Base-by-base conservation (phyloP, 53 echinoderm and acorn worm species). In the Echinarachnius parma region DNA sequence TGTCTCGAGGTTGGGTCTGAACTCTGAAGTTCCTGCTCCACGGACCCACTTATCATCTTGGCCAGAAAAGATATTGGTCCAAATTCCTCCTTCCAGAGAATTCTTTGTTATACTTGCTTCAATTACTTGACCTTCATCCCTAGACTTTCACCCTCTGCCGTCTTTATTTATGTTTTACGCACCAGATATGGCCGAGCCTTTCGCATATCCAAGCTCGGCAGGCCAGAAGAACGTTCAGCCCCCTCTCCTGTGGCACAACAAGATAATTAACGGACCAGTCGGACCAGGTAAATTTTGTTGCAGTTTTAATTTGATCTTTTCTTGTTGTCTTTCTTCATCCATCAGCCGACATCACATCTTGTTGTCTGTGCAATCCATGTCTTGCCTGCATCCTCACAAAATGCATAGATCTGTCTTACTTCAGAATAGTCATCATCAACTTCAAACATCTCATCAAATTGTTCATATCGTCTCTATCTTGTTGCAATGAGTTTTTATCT, bases 141-240 rank as follows among this genome's bases (percentile, higher is more conserved):
- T 52, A 72, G 74, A 72, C 74, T 72, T 72, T 72, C 74, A 72
- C 74, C 74, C 74, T 28, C 36, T 56, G 57, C 31, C 29, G 39
- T 36, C 56, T 37, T 72, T 56, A 56, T 72, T 72, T 72, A 72
- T 72, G 57, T 72, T 72, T 72, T 72, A 30, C 57, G 74, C 55
- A 72, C 37, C 57, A 72, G 74, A 72, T 72, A 72, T 72, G 74
- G 74, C 58, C 42, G 74, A 72, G 55, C 37, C 74, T 54, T 72
- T 72, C 29, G 15, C 39, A 36, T 72, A 25, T 42, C 28, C 42
- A 27, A 28, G 39, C 57, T 55, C 57, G 37, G 74, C 15, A 42
- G 39, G 37, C 30, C 74, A 72, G 74, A 72, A 72, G 55, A 13
- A 1, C 19, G 53, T 56, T 24, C 56, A 36, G 28, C 28, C 55